A percentile compares a stretch with the other conserved stretches of the same genome.
These are phyloP conservation scores for Hycleus cichorii DNA, from an alignment of 1,140 invertebrate genomes.

Conservation along the genomic window DNA sequence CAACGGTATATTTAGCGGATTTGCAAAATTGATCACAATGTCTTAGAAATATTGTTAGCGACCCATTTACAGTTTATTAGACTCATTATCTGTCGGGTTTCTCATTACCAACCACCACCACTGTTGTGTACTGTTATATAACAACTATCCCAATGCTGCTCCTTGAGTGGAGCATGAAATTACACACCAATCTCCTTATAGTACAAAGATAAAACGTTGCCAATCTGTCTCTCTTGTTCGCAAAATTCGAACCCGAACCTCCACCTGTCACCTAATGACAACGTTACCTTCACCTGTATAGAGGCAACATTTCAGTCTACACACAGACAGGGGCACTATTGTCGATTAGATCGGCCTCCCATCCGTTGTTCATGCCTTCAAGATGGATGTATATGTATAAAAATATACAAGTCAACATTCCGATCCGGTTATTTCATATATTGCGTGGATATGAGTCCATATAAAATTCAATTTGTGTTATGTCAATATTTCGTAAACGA, in stretches of 20 bases:
- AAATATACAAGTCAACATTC: slow-evolving; percentile 19
- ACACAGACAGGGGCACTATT: no score
- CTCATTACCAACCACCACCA: background rate
- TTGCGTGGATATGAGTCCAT: slow-evolving; percentile 21
- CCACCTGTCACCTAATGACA: no score
- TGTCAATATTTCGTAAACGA: slow-evolving; percentile 20
- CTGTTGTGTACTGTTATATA: no score
- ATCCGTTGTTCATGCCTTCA: no score
- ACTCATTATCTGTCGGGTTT: slow-evolving; percentile 3
- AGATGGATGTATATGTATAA: no score
- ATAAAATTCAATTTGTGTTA: slow-evolving; percentile 23
- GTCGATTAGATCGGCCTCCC: no score
- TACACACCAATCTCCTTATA: background rate
- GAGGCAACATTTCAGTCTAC: no score
- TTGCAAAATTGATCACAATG: slow-evolving; percentile 2
- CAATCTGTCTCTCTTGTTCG: no score
- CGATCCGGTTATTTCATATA: slow-evolving; percentile 20
- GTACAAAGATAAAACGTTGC: no score
- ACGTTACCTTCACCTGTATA: no score
- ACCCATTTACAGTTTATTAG: background rate
- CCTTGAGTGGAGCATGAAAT: background rate
- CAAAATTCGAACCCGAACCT: no score
- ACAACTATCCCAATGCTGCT: no score
- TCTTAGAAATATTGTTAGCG: slow-evolving; percentile 1
- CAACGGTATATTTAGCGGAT: background rate